A percentile compares a stretch with the other conserved stretches of the same genome.
These are phyloP conservation scores for Ceyx cyanopectus DNA, from an alignment of 2,113 vertebrate species.

Conservation along the genomic window DNA sequence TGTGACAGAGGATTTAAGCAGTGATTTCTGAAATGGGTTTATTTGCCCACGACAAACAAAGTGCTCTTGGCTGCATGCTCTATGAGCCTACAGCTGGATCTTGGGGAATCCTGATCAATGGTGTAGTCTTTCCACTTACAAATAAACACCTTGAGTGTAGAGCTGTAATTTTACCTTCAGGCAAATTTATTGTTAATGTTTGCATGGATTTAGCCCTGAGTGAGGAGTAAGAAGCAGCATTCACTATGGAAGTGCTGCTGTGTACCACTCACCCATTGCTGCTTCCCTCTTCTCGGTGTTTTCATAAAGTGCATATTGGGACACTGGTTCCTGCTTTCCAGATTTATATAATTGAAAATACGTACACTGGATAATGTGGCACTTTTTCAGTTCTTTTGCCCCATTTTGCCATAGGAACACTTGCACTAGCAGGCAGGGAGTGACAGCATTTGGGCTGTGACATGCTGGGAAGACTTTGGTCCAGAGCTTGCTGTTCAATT, in stretches of 20 bases:
- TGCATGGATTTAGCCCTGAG: neutral
- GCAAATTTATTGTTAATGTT: neutral
- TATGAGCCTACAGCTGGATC: neutral
- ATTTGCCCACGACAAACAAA: neutral
- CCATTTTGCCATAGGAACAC: neutral
- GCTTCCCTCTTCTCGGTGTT: neutral
- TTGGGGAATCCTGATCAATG: neutral
- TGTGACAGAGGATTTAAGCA: neutral
- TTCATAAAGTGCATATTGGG: neutral
- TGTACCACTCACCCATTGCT: neutral
- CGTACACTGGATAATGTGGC: neutral
- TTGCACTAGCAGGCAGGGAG: neutral
- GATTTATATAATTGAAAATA: neutral
- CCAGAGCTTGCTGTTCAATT: neutral
- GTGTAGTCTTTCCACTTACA: neutral
- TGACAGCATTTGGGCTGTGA: neutral
- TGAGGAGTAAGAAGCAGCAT: neutral
- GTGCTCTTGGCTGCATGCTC: neutral
- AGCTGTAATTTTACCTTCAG: neutral
- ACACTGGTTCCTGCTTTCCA: neutral
- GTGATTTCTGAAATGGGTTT: neutral
- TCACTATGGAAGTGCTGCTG: neutral
- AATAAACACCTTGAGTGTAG: neutral
- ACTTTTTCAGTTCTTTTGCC: neutral
- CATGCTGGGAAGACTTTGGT: neutral